These are phyloP conservation scores for Halichoeres trimaculatus DNA, from an alignment of 2,113 vertebrate species.

Conservation along the genomic window DNA sequence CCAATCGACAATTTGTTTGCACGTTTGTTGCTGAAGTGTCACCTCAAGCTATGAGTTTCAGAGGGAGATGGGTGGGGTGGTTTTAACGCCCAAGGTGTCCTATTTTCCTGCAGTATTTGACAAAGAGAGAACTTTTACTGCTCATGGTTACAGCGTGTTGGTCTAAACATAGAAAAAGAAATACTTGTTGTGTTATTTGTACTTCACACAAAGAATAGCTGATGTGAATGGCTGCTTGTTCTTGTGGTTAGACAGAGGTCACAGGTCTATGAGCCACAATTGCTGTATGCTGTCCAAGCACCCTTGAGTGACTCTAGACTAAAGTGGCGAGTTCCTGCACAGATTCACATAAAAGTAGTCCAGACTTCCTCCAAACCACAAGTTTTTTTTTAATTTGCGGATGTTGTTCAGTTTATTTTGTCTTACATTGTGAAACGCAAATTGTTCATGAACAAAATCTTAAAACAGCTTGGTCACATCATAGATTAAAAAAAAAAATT, in stretches of 20 bases:
- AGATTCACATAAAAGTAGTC: conserved; percentile 13
- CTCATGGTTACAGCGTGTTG: too few relatives aligned
- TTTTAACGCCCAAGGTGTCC: not conserved
- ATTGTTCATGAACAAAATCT: too few relatives aligned
- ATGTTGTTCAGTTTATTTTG: conserved; percentile 34
- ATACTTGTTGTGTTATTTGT: not conserved
- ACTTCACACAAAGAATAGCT: conserved; percentile 3
- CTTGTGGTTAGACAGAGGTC: conserved; percentile 4
- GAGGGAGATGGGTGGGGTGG: not conserved
- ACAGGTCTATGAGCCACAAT: not conserved
- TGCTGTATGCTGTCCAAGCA: conserved; percentile 11
- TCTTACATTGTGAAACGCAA: not conserved
- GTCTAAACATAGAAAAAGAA: not conserved
- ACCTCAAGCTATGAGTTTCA: conserved; percentile 37
- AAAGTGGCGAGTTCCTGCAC: conserved; percentile 15
- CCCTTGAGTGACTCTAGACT: conserved; percentile 5
- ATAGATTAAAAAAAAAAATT: too few relatives aligned
- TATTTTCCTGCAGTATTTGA: not conserved
- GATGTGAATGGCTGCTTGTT: not conserved
- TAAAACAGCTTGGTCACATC: too few relatives aligned
- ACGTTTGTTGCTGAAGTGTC: conserved; percentile 24
- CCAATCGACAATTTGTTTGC: conserved; percentile 59
- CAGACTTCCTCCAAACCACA: conserved; percentile 18
- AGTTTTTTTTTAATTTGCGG: conserved; percentile 28
- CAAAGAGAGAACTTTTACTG: not conserved